Percentiles rank a stretch among this genome's conserved stretches.
Evolutionary conservation across 2,113 vertebrate species (phyloP).

Genomic region (Tinamus guttatus): DNA sequence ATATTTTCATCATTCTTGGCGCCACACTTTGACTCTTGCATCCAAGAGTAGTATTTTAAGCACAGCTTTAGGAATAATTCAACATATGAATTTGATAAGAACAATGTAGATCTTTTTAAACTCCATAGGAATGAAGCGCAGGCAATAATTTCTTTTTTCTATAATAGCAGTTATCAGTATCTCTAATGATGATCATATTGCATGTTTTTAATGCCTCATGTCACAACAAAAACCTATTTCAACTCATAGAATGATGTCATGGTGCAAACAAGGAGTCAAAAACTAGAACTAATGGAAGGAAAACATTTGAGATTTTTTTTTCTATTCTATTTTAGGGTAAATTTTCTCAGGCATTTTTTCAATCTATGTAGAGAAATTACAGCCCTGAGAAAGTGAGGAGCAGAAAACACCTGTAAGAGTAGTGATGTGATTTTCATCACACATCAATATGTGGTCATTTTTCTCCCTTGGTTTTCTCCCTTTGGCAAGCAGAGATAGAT

Average conservation of each 20-base stretch:
- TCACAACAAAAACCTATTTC: background rate
- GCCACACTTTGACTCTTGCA: background rate
- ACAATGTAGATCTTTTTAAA: background rate
- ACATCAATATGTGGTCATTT: background rate
- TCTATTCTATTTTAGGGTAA: background rate
- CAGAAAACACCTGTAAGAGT: background rate
- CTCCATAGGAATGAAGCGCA: background rate
- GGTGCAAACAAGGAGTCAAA: background rate
- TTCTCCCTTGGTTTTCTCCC: background rate
- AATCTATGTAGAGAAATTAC: background rate
- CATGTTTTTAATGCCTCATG: background rate
- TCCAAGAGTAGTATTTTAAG: conserved; percentile 13
- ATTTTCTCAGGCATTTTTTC: background rate
- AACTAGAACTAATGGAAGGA: background rate
- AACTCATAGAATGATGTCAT: background rate
- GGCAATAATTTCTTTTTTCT: background rate
- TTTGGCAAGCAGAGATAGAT: background rate
- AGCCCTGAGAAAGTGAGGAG: background rate
- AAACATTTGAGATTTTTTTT: background rate
- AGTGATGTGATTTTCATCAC: background rate
- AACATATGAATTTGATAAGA: background rate
- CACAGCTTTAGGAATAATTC: background rate
- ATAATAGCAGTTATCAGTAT: background rate
- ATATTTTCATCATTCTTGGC: background rate
- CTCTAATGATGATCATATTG: background rate